Evolutionary conservation across 2,113 vertebrate species (phyloP).

Genomic region (Periophthalmodon schlosseri): DNA sequence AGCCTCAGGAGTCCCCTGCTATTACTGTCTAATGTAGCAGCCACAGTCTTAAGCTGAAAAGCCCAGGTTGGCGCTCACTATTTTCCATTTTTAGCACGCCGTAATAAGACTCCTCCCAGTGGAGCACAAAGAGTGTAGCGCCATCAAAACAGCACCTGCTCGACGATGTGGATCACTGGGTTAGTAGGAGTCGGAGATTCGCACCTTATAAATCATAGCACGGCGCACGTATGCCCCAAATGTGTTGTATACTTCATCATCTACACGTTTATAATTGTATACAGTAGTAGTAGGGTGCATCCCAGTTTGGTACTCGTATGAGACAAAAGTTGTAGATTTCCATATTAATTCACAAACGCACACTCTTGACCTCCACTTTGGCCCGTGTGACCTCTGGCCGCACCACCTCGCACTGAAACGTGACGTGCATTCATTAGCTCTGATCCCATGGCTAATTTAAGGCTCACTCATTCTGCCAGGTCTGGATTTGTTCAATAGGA

Average conservation of each 20-base stretch:
- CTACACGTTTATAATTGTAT: neutral
- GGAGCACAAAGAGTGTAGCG: conserved; percentile 9
- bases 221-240: neutral
- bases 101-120: conserved; percentile 36
- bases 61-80: conserved; percentile 25
- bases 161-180: conserved; percentile 49
- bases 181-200: conserved; percentile 36
- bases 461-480: conserved; percentile 10
- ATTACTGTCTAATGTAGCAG: conserved; percentile 29
- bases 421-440: conserved; percentile 33
- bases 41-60: conserved; percentile 26
- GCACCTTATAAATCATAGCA: neutral
- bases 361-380: conserved; percentile 13
- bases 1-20: conserved; percentile 13
- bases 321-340: neutral
- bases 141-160: conserved; percentile 40
- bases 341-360: neutral
- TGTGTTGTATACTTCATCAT: neutral
- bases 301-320: neutral
- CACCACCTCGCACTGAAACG: conserved; percentile 16
- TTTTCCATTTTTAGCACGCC: conserved; percentile 30
- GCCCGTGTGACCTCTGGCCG: neutral
- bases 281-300: neutral
- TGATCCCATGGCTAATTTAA: conserved; percentile 31
- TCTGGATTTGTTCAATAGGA: neutral